Evolutionary conservation across 2,888 invertebrate genomes (phyloP).

Genomic region (Rhagonycha fulva): DNA sequence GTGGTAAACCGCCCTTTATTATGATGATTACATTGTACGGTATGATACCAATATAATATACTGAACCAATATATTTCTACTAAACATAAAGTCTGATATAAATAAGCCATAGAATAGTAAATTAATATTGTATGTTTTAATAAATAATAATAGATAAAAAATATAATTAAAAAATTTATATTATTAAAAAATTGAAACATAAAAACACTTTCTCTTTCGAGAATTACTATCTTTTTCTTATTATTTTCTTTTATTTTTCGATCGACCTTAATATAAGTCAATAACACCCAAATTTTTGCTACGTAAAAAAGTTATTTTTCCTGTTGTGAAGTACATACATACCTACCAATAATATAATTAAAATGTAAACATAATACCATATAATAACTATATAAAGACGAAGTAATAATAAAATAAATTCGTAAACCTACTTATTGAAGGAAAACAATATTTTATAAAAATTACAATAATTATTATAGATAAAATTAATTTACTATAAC

Average conservation of each 20-base stretch:
- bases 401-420: neutral
- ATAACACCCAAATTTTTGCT: neutral
- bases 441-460: neutral
- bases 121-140: neutral
- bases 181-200: neutral
- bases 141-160: neutral
- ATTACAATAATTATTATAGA: neutral
- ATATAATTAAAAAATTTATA: neutral
- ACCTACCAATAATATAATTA: neutral
- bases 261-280: neutral
- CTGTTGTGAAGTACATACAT: neutral
- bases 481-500: neutral
- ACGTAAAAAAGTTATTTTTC: neutral
- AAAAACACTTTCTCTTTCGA: neutral
- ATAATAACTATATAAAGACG: neutral
- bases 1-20: too few relatives aligned
- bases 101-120: neutral
- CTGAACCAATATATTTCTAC: too few relatives aligned
- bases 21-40: neutral
- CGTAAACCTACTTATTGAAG: neutral
- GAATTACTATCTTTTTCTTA: neutral
- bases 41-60: too few relatives aligned
- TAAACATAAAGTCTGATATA: too few relatives aligned
- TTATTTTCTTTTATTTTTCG: neutral
- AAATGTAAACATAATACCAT: neutral